A percentile compares a stretch with the other conserved stretches of the same genome.
These are phyloP conservation scores for Hormiphora californensis DNA, from an alignment of 37 sponge, comb jelly and placozoan genomes.

Conservation along the genomic window DNA sequence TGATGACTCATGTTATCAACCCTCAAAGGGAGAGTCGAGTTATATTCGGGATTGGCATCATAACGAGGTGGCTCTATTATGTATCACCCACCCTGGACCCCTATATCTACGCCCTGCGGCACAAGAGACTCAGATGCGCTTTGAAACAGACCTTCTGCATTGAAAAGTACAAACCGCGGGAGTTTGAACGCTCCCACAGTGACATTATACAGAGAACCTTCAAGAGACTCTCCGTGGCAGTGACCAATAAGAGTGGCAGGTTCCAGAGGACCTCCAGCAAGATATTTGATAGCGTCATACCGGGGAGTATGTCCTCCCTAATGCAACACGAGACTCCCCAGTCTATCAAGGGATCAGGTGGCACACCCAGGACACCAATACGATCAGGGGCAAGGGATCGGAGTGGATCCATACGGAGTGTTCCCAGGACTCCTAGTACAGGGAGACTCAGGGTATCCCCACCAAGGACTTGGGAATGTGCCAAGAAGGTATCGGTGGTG, in stretches of 20 bases:
- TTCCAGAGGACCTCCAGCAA: not conserved
- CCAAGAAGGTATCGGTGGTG: not conserved
- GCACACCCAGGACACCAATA: not conserved
- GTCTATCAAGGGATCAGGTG: not conserved
- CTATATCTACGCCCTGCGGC: not conserved
- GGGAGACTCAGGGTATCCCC: not conserved
- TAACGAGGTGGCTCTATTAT: not conserved
- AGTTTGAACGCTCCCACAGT: not conserved
- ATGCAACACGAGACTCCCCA: not conserved
- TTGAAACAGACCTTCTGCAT: slow-evolving; percentile 16
- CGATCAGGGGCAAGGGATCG: not conserved
- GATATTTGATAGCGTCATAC: not conserved
- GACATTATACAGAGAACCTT: not conserved
- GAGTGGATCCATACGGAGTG: no score
- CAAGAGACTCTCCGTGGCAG: not conserved
- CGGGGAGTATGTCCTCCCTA: not conserved
- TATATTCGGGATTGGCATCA: not conserved
- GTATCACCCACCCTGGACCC: not conserved
- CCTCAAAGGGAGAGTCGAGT: not conserved
- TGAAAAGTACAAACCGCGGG: not conserved
- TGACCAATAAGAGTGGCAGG: not conserved
- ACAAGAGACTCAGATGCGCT: not conserved
- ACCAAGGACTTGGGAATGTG: not conserved
- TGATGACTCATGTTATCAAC: not conserved
- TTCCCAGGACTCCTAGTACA: not conserved